Evolutionary conservation across 2,888 invertebrate species (phyloP), one percentile per base, ranked within the genome.

Genomic region (Nipponacmea schrenckii): DNA sequence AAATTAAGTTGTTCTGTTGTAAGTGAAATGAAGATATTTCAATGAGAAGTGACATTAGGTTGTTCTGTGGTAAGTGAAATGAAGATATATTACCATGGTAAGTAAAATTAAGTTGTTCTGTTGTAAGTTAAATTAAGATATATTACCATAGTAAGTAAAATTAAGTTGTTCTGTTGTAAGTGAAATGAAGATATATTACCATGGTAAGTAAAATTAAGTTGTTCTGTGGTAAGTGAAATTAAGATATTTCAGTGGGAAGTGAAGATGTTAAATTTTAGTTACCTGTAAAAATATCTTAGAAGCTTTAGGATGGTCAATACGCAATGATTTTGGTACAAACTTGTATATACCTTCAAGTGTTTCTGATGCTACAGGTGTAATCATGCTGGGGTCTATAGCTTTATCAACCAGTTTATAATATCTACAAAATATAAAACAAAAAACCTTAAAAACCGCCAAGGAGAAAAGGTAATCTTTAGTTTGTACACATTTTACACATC

Each of bases 381-480:
- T 79, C 86, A 86, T 86, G n/a, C 74, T 73, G 5, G 83, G 81
- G 14, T 84, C 81, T 68, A 87, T 87, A 15, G 85, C 81, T 10
- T 78, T 81, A 69, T 87, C 84, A 26, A 87, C 78, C 68, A 88
- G 75, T 27, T 78, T 74, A 77, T 84, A 85, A 73, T 85, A 88
- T 70, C 88, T 88, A 75, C 2, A 72, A 73, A 14, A 67, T 66
- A 24, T 31, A 56, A 24, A 5, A 17, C 0, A 17, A 50, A 50
- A 50, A 50, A 2, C 31, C 2, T 31, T 31, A 3, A 2, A 31
- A 31, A 5, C 31, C 2, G 31, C 31, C 5, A 31, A 31, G 31
- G 31, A 31, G n/a, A 31, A 5, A 2, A 31, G 31, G 5, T 31
- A 31, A 31, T 31, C 5, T 31, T 5, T 31, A 3, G 31, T 5